phyloP scores from a whole-genome alignment of 2,888 invertebrate species.

The Gymnosoma rotundatum region DNA sequence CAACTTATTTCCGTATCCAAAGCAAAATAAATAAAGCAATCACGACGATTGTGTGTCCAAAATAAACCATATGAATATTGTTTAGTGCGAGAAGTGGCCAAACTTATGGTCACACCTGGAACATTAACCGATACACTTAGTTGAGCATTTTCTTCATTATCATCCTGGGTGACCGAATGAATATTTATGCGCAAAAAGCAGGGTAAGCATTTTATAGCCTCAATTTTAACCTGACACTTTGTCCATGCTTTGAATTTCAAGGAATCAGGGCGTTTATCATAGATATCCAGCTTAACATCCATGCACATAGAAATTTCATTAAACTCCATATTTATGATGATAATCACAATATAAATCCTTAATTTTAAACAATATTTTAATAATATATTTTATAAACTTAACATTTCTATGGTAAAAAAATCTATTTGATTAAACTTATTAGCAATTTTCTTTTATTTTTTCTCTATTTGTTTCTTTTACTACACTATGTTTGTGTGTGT shows the following conservation, averaged over 20 bases:
- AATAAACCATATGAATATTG: conserved; percentile 81
- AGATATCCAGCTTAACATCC: conserved; percentile 81
- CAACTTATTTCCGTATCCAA: conserved; percentile 79
- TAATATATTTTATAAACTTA: conserved; percentile 21
- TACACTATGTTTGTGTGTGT: conserved; percentile 5
- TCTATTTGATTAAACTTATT: conserved; percentile 31
- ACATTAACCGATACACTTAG: conserved; percentile 80
- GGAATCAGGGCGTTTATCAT: conserved; percentile 80
- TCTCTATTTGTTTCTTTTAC: conserved; percentile 39
- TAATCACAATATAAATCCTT: background rate
- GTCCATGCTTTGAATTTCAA: conserved; percentile 80
- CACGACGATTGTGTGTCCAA: conserved; percentile 82
- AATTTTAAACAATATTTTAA: background rate
- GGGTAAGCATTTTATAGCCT: conserved; percentile 82
- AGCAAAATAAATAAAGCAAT: conserved; percentile 81
- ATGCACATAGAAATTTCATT: conserved; percentile 81
- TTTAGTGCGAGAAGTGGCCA: conserved; percentile 81
- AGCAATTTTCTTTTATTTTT: conserved; percentile 28
- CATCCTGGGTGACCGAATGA: conserved; percentile 22
- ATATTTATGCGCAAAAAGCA: conserved; percentile 81
- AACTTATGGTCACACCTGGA: conserved; percentile 80
- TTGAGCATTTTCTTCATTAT: conserved; percentile 53
- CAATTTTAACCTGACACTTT: conserved; percentile 81
- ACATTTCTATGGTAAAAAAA: conserved; percentile 23
- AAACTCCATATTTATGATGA: conserved; percentile 76